phyloP scores from a whole-genome alignment of 1,140 invertebrate species.

The Battus philenor region DNA sequence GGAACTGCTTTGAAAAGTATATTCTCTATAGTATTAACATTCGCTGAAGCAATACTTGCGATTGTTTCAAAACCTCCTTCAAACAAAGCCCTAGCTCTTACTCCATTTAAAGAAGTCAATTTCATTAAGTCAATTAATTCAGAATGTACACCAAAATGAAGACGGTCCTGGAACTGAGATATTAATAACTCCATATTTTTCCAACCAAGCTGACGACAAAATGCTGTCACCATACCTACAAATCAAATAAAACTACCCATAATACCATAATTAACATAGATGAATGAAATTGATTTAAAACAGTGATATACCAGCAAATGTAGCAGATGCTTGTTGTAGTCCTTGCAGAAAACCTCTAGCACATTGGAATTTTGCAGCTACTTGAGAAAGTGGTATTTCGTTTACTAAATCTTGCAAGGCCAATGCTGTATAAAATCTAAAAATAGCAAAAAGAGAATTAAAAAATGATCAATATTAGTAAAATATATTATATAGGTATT shows the following conservation, averaged over 20 bases:
- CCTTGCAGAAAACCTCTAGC: slow-evolving; percentile 93
- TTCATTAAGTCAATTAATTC: slow-evolving; percentile 95
- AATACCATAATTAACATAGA: not conserved
- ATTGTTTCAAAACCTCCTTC: slow-evolving; percentile 89
- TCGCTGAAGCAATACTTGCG: slow-evolving; percentile 85
- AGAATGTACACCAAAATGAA: slow-evolving; percentile 95
- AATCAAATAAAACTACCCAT: slow-evolving; percentile 18
- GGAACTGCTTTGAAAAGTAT: slow-evolving; percentile 87
- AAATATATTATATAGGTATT: slow-evolving; percentile 13
- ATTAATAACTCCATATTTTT: slow-evolving; percentile 91
- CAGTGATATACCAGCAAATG: slow-evolving; percentile 89
- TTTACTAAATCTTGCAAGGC: slow-evolving; percentile 95
- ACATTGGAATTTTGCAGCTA: slow-evolving; percentile 90
- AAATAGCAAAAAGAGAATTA: slow-evolving; percentile 22
- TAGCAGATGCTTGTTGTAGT: slow-evolving; percentile 95
- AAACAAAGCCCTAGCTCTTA: slow-evolving; percentile 89
- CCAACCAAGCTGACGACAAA: slow-evolving; percentile 96
- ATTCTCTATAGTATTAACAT: slow-evolving; percentile 83
- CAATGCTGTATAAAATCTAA: slow-evolving; percentile 93
- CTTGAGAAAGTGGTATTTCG: slow-evolving; percentile 88
- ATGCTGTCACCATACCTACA: slow-evolving; percentile 93
- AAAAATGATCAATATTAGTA: slow-evolving; percentile 8
- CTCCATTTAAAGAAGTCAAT: slow-evolving; percentile 88
- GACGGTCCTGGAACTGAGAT: slow-evolving; percentile 93
- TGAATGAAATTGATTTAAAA: slow-evolving; percentile 2